Percentiles rank a stretch among this genome's conserved stretches.
phyloP scores from a whole-genome alignment of 2,797 vertebrate species.

The Gambelia wislizenii region DNA sequence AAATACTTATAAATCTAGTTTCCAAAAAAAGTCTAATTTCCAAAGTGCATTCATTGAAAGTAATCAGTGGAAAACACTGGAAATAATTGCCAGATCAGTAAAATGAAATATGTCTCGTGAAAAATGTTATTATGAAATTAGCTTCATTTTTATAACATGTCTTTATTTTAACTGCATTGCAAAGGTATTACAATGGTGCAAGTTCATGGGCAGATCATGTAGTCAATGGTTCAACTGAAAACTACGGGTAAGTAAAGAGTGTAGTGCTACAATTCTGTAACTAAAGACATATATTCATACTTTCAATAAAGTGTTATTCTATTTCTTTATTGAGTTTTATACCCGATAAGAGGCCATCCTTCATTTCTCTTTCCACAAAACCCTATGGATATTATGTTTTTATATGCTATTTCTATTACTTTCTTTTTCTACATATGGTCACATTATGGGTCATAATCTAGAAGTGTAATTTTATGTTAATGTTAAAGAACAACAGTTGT shows the following conservation, averaged over 20 bases:
- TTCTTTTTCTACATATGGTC: slow-evolving; percentile 3
- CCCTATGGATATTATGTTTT: background rate
- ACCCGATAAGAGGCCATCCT: slow-evolving; percentile 36
- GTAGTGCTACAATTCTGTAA: slow-evolving; percentile 54
- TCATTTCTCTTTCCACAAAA: slow-evolving; percentile 19
- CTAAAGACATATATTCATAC: slow-evolving; percentile 44
- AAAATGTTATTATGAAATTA: slow-evolving; percentile 46
- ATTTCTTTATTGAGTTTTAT: slow-evolving; percentile 33
- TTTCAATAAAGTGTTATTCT: slow-evolving; percentile 34
- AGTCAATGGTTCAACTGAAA: slow-evolving; percentile 87
- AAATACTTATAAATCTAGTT: background rate
- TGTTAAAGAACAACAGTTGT: background rate
- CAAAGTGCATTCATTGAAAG: slow-evolving; percentile 8
- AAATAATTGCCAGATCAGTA: slow-evolving; percentile 35
- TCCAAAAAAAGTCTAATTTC: background rate
- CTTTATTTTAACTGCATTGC: slow-evolving; percentile 77
- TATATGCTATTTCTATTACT: background rate
- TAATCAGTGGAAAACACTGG: slow-evolving; percentile 31
- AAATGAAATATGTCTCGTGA: slow-evolving; percentile 40
- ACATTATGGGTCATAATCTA: background rate
- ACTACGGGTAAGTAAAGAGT: slow-evolving; percentile 80
- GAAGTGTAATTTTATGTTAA: background rate
- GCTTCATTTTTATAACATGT: slow-evolving; percentile 65
- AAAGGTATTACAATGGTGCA: slow-evolving; percentile 86
- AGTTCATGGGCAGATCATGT: slow-evolving; percentile 85